Evolutionary conservation across 1,140 invertebrate species (phyloP), one percentile per base, ranked within the genome.

Genomic region (Sipha flava): DNA sequence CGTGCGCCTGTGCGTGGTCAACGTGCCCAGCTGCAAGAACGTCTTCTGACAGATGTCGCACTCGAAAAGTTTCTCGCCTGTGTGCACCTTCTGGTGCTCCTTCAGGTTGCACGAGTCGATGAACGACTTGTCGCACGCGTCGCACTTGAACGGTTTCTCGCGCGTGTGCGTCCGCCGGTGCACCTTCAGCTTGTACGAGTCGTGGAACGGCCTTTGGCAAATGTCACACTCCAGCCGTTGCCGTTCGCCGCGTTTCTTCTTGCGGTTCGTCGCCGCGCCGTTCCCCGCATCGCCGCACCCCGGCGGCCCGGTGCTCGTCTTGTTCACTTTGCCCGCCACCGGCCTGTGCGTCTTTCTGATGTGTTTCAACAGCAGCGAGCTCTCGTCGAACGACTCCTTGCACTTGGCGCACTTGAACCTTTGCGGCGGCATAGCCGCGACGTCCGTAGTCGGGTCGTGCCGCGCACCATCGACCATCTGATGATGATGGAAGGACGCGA

Each of bases 1-100:
- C 12, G 90, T 91, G 9, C 91, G 84, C 23, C 90, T 85, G 82
- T 93, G 91, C 9, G 92, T 91, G 82, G 91, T 92, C 6, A 92
- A 84, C 82, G 92, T 91, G 81, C 92, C 91, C 79, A 91, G 85
- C 12, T 91, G 87, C 45, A 91, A 91, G 83, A 92, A 92, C 0
- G 89, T 89, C 82, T 92, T 92, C 14, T 81, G 77, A 81, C 88
- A 88, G 47, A 85, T 84, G 9, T 86, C 85, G 79, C 88, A 88
- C 14, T 84, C 84, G 57, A 85, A 86, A 0, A 87, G 88, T 77
- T 87, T 87, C n/a, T 85, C 85, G 0, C 84, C 86, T 6, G 84
- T 84, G 37, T 88, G 88, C 9, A 83, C 84, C 83, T 85, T 86
- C 82, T 86, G 87, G 81, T 89, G 87, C 26, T 81, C 82, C n/a